Percentiles rank a stretch among this genome's conserved stretches.
phyloP scores from a whole-genome alignment of 53 echinoderm and acorn worm genomes.

The Luidia sarsii region DNA sequence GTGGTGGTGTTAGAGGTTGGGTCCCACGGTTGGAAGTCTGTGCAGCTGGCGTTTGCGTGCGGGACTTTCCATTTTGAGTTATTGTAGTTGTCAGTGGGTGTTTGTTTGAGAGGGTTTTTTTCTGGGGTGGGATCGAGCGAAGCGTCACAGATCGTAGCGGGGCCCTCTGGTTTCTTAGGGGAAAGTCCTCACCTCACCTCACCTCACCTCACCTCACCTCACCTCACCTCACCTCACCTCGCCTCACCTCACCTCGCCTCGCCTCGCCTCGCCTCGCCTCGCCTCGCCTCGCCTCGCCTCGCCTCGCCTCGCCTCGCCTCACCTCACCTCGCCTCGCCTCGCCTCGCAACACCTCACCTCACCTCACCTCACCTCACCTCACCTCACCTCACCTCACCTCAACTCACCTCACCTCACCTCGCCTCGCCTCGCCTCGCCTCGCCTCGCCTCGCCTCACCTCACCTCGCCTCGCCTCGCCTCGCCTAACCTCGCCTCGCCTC shows the following conservation, averaged over 20 bases:
- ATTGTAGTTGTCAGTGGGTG: too few relatives aligned
- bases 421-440: slow-evolving; percentile 1
- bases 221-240: neutral
- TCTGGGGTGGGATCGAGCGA: too few relatives aligned
- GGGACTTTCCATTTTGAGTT: too few relatives aligned
- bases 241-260: neutral
- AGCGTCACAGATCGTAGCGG: too few relatives aligned
- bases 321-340: slow-evolving; percentile 3
- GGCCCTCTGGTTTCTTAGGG: too few relatives aligned
- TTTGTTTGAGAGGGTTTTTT: too few relatives aligned
- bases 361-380: neutral
- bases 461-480: slow-evolving; percentile 2
- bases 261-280: neutral
- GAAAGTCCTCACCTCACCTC: too few relatives aligned
- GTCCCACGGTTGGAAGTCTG: too few relatives aligned
- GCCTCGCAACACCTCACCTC: neutral
- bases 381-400: slow-evolving; percentile 12
- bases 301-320: neutral
- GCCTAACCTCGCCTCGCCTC: too few relatives aligned
- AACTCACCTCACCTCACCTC: slow-evolving; percentile 7
- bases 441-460: slow-evolving; percentile 9
- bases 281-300: neutral
- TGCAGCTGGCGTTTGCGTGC: too few relatives aligned
- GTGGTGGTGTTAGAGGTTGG: too few relatives aligned
- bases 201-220: too few relatives aligned